Evolutionary conservation across 2,888 invertebrate genomes (phyloP), one percentile per base, ranked within the genome.

Genomic region (Carpatolechia fugitivella): DNA sequence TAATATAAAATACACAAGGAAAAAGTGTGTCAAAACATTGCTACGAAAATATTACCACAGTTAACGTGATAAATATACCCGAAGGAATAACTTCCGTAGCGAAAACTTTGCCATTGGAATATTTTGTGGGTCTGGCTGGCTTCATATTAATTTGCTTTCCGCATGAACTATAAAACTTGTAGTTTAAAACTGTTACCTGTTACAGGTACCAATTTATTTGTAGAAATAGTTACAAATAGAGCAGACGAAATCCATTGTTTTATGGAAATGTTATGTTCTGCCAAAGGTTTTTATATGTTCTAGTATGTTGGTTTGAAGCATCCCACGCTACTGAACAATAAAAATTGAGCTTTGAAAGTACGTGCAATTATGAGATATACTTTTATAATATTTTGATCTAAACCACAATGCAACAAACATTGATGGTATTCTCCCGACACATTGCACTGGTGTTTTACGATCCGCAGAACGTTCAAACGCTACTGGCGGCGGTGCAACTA

Each of bases 21-120:
- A 49, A n/a, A 52, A 81, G 76, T 79, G 72, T 75, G 82, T 82
- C 81, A 82, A 74, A 80, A 78, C 82, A 82, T 75, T 76, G 79
- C 78, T 78, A 72, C 78, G 77, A 83, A 83, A 83, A 82, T 76
- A 79, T 79, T 77, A 76, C 78, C 70, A 70, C 72, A 69, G 79
- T 74, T 78, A 79, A 80, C 68, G 72, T 84, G 84, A 85, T 82
- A 80, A 85, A 86, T 82, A 78, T 71, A 71, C 64, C 66, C 63
- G 64, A 65, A 70, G 72, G 66, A 70, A 75, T 72, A 80, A 81
- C 74, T 80, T 80, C 70, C 65, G 71, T 73, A 74, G 77, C 74
- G 74, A 64, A 70, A 76, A 78, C 72, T 57, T 54, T 51, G 36
- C 47, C 29, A 50, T 38, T 24, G 52, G 41, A 16, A 41, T 41